Evolutionary conservation across 2,888 invertebrate genomes (phyloP).

Genomic region (Deilephila elpenor): DNA sequence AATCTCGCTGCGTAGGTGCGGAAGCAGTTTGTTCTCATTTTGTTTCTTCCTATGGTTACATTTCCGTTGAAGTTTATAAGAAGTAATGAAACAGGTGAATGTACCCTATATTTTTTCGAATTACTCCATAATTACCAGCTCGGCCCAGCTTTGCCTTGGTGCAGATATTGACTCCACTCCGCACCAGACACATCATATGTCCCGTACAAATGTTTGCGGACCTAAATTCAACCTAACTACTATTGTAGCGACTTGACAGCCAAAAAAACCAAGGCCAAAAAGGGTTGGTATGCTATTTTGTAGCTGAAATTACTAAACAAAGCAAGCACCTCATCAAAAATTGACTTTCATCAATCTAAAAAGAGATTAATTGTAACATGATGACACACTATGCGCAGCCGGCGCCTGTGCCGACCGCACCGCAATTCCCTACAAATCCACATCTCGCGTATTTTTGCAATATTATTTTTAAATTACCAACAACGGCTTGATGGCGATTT

Average conservation of each 20-base stretch:
- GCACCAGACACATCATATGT: no score
- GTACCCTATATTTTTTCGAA: not conserved
- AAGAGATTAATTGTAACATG: not conserved
- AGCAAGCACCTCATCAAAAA: no score
- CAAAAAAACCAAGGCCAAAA: no score
- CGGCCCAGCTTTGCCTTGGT: no score
- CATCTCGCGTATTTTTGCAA: conserved; percentile 74
- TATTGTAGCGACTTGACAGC: no score
- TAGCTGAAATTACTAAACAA: no score
- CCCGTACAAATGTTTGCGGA: no score
- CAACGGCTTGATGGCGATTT: conserved; percentile 78
- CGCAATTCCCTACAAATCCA: conserved; percentile 73
- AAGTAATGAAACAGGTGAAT: not conserved
- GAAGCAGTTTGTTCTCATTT: conserved; percentile 36
- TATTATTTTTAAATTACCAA: conserved; percentile 81
- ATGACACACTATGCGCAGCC: conserved; percentile 40
- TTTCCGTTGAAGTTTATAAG: conserved; percentile 11
- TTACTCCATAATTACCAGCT: no score
- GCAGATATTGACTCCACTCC: no score
- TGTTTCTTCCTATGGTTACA: conserved; percentile 23
- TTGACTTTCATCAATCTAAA: not conserved
- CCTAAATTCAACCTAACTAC: no score
- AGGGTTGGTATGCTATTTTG: no score
- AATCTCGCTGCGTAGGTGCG: conserved; percentile 32
- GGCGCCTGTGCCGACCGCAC: conserved; percentile 58